Evolutionary conservation across 2,888 invertebrate species (phyloP), one percentile per base, ranked within the genome.

Genomic region (Erebia ligea): DNA sequence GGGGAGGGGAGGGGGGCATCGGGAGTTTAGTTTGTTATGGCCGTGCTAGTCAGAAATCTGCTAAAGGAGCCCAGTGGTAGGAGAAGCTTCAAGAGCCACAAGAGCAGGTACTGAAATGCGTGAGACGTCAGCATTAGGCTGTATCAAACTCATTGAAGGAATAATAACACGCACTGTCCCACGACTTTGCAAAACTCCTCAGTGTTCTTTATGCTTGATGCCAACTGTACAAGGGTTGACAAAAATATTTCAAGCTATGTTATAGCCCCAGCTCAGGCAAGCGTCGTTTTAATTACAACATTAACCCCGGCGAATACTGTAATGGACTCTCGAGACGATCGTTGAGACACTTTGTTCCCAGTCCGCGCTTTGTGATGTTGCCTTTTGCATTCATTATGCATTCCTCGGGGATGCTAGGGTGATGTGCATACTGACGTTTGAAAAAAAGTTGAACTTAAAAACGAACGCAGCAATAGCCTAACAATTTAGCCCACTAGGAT

Each of bases 291-390:
- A 70, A 73, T 73, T 73, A 71, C 68, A 70, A 66, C 68, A 73
- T 71, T 71, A 73, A 70, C 67, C 67, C 68, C 42, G 34, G 21
- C 58, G 63, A 74, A 50, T 68, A 70, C 59, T 69, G 59, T 56
- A 68, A 71, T 67, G 70, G 71, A 19, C 73, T 70, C 75, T 75
- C 67, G 75, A 75, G 75, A 75, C 75, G 66, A 72, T 64, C 68
- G 68, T 68, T 71, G 71, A 69, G 73, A 17, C 67, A 66, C 69
- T 71, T 71, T 66, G 71, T 71, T 71, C 69, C 58, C 71, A 68
- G 68, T 68, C 59, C 50, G 25, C 62, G 67, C 68, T 73, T 62
- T 68, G 73, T 68, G 61, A 73, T 68, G 66, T 67, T 68, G 68
- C 73, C 71, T 75, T 73, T 72, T 68, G 63, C 67, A 71, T 73